phyloP scores from a whole-genome alignment of 2,113 vertebrate genomes.

The Cinclus mexicanus region DNA sequence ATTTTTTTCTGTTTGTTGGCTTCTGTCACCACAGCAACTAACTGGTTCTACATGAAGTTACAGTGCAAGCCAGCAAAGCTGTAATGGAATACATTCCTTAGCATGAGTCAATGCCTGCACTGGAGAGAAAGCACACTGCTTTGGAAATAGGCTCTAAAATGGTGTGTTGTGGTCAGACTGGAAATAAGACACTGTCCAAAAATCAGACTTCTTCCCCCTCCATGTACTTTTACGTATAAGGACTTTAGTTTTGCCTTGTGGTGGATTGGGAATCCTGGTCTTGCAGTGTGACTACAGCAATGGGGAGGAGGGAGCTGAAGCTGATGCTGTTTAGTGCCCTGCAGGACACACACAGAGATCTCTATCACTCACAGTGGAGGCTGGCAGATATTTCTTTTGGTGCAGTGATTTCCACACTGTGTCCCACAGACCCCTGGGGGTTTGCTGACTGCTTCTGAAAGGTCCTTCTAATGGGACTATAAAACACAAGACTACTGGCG shows the following conservation, averaged over 20 bases:
- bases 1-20: constrained; percentile 73
- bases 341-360: not conserved
- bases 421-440: not conserved
- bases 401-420: not conserved
- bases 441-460: not conserved
- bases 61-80: constrained; percentile 68
- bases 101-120: constrained; percentile 74
- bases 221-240: constrained; percentile 11
- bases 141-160: constrained; percentile 68
- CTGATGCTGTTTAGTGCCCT: not conserved
- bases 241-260: not conserved
- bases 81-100: constrained; percentile 84
- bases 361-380: not conserved
- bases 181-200: constrained; percentile 53
- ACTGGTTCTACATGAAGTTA: constrained; percentile 68
- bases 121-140: constrained; percentile 73
- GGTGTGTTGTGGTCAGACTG: constrained; percentile 33
- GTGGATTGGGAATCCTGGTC: not conserved
- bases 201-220: constrained; percentile 14
- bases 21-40: constrained; percentile 66
- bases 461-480: not conserved
- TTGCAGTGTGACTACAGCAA: not conserved
- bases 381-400: not conserved
- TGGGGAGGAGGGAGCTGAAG: not conserved
- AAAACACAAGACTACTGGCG: not conserved